These are phyloP conservation scores for Hemistola chrysoprasaria DNA, from an alignment of 2,888 invertebrate genomes.

Conservation along the genomic window DNA sequence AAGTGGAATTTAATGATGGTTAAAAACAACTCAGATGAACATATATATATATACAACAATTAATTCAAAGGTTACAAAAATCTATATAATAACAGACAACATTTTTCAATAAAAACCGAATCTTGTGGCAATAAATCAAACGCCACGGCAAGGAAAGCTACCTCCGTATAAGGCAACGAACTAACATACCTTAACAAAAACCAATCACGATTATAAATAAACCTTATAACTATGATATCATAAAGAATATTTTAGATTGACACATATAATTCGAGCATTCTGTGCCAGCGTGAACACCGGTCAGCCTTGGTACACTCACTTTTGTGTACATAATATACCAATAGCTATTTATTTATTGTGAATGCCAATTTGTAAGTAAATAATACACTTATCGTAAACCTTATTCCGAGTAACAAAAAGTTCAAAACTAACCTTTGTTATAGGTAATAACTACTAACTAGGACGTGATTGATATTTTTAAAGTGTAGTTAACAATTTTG, in stretches of 20 bases:
- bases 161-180: constrained; percentile 44
- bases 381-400: constrained; percentile 31
- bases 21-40: too few species aligned
- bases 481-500: constrained; percentile 35
- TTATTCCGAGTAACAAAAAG: constrained; percentile 38
- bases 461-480: constrained; percentile 50
- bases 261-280: constrained; percentile 47
- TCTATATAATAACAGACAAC: too few species aligned
- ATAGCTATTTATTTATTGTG: constrained; percentile 49
- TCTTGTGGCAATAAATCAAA: constrained; percentile 45
- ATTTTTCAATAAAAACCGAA: constrained; percentile 16
- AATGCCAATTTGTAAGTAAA: constrained; percentile 50
- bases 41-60: too few species aligned
- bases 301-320: constrained; percentile 68
- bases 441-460: constrained; percentile 25
- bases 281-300: constrained; percentile 46
- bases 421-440: constrained; percentile 27
- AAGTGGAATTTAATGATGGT: too few species aligned
- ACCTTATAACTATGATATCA: constrained; percentile 33
- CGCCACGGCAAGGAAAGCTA: constrained; percentile 53
- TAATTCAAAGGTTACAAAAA: too few species aligned
- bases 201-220: constrained; percentile 11
- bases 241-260: constrained; percentile 46
- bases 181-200: constrained; percentile 31
- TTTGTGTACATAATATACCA: constrained; percentile 33